Percentiles rank a stretch among this genome's conserved stretches.
phyloP scores from a whole-genome alignment of 2,797 vertebrate genomes.

The Nasua narica region DNA sequence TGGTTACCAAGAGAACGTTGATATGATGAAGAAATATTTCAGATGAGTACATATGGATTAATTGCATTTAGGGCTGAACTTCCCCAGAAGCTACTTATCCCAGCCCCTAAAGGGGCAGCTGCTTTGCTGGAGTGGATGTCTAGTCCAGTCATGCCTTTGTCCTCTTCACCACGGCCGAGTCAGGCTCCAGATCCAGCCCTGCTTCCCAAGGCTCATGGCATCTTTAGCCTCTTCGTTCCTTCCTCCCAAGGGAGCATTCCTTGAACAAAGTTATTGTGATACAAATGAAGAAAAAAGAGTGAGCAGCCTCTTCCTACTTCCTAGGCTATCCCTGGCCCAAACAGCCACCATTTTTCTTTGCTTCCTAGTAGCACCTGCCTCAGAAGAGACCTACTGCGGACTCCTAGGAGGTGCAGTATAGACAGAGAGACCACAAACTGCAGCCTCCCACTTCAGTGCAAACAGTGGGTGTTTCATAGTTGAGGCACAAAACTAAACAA shows the following conservation, averaged over 20 bases:
- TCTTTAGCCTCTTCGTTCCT: not conserved
- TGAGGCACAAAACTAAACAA: not conserved
- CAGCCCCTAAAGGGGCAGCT: not conserved
- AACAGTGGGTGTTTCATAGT: not conserved
- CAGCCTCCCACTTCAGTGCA: not conserved
- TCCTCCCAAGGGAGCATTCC: not conserved
- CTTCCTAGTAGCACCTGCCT: not conserved
- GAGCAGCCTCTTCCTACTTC: not conserved
- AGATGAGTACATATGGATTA: not conserved
- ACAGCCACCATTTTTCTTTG: not conserved
- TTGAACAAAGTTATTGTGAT: not conserved
- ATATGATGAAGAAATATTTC: not conserved
- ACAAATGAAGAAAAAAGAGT: not conserved
- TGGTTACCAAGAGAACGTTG: not conserved
- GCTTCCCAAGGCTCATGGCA: not conserved
- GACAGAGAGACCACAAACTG: not conserved
- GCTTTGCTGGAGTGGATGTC: not conserved
- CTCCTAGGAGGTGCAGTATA: accelerated
- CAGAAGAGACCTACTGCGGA: not conserved
- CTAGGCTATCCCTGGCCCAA: not conserved
- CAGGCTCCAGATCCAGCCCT: not conserved
- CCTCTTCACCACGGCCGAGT: not conserved
- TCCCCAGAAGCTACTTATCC: not conserved
- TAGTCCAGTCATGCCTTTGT: not conserved
- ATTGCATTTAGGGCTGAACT: not conserved